phyloP scores from a whole-genome alignment of 1,140 invertebrate species.

The Pseudomyrmex gracilis region DNA sequence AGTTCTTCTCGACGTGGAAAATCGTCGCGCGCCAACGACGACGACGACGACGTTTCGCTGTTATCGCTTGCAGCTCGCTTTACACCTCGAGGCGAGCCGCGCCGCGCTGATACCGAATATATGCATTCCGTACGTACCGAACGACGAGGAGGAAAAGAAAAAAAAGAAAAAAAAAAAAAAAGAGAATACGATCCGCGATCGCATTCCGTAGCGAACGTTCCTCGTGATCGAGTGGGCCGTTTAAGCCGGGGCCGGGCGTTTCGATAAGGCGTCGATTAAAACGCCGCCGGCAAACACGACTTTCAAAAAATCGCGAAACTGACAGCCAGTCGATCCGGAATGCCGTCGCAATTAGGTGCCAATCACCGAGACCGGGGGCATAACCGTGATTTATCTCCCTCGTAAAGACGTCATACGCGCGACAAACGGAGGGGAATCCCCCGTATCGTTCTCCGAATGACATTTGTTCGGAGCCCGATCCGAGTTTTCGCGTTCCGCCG shows the following conservation, averaged over 20 bases:
- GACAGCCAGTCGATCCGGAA: conserved; percentile 57
- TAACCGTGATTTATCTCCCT: conserved; percentile 60
- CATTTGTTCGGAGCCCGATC: conserved; percentile 27
- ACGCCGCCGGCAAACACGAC: conserved; percentile 42
- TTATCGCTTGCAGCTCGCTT: conserved; percentile 64
- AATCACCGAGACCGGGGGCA: conserved; percentile 48
- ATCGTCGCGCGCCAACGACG: conserved; percentile 26
- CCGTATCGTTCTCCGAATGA: conserved; percentile 41
- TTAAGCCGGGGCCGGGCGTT: conserved; percentile 50
- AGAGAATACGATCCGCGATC: conserved; percentile 48
- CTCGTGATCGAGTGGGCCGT: conserved; percentile 55
- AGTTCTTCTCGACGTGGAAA: conserved; percentile 41
- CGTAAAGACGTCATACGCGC: conserved; percentile 57
- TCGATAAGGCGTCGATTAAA: conserved; percentile 61
- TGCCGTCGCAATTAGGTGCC: conserved; percentile 59
- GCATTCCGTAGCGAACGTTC: conserved; percentile 65
- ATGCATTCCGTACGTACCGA: conserved; percentile 60
- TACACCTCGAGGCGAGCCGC: conserved; percentile 61
- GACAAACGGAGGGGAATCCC: conserved; percentile 39
- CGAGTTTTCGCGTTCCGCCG: conserved; percentile 6
- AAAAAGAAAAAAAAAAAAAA: conserved; percentile 46
- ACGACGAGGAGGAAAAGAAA: conserved; percentile 37
- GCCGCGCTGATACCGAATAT: conserved; percentile 53
- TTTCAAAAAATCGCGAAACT: conserved; percentile 60
- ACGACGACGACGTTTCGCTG: conserved; percentile 45